Evolutionary conservation across 1,140 invertebrate species (phyloP).

Genomic region (Metaphire vulgaris): DNA sequence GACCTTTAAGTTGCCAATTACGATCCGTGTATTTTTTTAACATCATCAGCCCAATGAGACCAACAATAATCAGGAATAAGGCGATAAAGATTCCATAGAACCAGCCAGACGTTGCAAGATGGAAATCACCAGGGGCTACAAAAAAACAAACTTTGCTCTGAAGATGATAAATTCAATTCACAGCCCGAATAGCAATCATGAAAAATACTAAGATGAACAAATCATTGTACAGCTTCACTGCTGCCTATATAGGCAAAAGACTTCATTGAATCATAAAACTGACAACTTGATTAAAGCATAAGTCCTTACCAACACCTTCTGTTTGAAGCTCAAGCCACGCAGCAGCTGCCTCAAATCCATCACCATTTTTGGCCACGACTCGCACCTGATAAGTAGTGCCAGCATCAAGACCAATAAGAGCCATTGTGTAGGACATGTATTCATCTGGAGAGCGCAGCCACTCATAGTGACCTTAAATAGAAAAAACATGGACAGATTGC

Average conservation of each 20-base stretch:
- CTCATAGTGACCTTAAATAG: conserved; percentile 24
- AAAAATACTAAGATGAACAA: no score
- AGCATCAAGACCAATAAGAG: conserved; percentile 71
- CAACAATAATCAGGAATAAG: conserved; percentile 28
- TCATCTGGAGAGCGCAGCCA: conserved; percentile 30
- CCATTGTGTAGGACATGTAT: conserved; percentile 37
- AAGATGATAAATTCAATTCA: no score
- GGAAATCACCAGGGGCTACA: conserved; percentile 18
- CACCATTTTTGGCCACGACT: conserved; percentile 84
- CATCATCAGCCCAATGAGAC: conserved; percentile 17
- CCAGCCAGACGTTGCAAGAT: conserved; percentile 21
- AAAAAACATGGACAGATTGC: no score
- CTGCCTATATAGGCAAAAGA: no score
- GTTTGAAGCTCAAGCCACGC: conserved; percentile 32
- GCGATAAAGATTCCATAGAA: conserved; percentile 30
- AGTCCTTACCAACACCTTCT: conserved; percentile 31
- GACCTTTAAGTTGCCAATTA: conserved; percentile 26
- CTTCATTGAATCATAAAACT: no score
- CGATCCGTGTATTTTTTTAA: conserved; percentile 23
- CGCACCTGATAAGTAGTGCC: conserved; percentile 80
- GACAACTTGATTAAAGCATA: no score
- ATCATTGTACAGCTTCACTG: no score
- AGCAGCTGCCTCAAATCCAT: conserved; percentile 54
- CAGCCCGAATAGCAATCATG: no score
- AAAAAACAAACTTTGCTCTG: no score